Evolutionary conservation across 2,888 invertebrate species (phyloP).

Genomic region (Chloroclystis v-ata): DNA sequence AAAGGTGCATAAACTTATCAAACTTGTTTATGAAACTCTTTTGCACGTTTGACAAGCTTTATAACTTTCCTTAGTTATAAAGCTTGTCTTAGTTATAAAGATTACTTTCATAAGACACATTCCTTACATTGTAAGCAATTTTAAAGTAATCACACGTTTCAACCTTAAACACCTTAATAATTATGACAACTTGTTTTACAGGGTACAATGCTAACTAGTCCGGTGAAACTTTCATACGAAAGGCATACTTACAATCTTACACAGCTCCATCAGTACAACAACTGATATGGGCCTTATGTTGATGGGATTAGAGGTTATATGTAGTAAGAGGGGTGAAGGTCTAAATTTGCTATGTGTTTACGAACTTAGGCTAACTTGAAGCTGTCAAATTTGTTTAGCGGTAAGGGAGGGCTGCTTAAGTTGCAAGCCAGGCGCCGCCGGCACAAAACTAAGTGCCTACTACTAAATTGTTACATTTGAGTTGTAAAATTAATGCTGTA

Average conservation of each 20-base stretch:
- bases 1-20: too few relatives aligned
- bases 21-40: too few relatives aligned
- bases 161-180: conserved; percentile 69
- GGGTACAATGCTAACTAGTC: conserved; percentile 72
- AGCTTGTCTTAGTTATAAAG: too few relatives aligned
- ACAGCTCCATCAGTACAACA: neutral
- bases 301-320: conserved; percentile 18
- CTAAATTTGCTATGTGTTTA: conserved; percentile 54
- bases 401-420: conserved; percentile 69
- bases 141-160: conserved; percentile 41
- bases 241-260: conserved; percentile 22
- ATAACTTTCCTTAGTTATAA: too few relatives aligned
- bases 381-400: conserved; percentile 78
- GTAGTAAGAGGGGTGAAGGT: conserved; percentile 21
- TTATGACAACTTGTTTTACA: conserved; percentile 70
- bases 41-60: too few relatives aligned
- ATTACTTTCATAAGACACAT: conserved; percentile 8
- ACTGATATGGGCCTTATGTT: conserved; percentile 31
- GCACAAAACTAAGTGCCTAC: conserved; percentile 71
- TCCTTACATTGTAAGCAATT: conserved; percentile 24
- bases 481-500: conserved; percentile 71
- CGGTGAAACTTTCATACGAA: conserved; percentile 57
- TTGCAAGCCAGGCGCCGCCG: conserved; percentile 61
- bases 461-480: conserved; percentile 75
- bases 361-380: conserved; percentile 71